Evolutionary conservation across 2,113 vertebrate genomes (phyloP).

Genomic region (Peucedramus taeniatus): DNA sequence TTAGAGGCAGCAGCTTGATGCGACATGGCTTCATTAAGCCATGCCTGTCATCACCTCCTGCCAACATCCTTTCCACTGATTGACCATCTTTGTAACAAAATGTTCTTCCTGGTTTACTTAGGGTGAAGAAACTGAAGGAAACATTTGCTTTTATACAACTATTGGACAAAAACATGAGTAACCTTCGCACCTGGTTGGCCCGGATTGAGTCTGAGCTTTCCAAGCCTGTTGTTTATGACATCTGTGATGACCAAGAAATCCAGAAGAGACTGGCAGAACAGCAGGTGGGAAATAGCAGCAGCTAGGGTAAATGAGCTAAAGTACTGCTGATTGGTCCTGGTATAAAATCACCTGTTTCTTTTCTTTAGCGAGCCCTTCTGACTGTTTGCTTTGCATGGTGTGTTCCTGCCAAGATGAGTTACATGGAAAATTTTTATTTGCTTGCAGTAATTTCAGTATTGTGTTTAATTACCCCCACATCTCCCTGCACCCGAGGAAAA

Average conservation of each 20-base stretch:
- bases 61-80: neutral
- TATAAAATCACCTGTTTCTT: neutral
- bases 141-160: conserved; percentile 90
- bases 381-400: neutral
- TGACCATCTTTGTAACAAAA: conserved; percentile 14
- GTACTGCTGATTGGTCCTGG: neutral
- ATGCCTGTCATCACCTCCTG: neutral
- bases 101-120: conserved; percentile 59
- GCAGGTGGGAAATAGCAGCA: conserved; percentile 75
- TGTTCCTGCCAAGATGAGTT: neutral
- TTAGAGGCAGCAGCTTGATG: neutral
- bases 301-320: neutral
- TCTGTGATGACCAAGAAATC: conserved; percentile 91
- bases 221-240: conserved; percentile 85
- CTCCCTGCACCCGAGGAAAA: neutral
- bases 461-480: neutral
- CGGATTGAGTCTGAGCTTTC: conserved; percentile 90
- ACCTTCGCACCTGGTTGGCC: conserved; percentile 90
- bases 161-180: conserved; percentile 95
- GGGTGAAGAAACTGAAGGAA: conserved; percentile 95
- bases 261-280: conserved; percentile 92
- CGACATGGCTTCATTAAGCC: neutral
- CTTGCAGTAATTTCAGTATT: neutral
- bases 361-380: neutral
- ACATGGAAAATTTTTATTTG: neutral